Base-by-base conservation (phyloP, 2,797 vertebrate species). In the Sebastes goodei region DNA sequence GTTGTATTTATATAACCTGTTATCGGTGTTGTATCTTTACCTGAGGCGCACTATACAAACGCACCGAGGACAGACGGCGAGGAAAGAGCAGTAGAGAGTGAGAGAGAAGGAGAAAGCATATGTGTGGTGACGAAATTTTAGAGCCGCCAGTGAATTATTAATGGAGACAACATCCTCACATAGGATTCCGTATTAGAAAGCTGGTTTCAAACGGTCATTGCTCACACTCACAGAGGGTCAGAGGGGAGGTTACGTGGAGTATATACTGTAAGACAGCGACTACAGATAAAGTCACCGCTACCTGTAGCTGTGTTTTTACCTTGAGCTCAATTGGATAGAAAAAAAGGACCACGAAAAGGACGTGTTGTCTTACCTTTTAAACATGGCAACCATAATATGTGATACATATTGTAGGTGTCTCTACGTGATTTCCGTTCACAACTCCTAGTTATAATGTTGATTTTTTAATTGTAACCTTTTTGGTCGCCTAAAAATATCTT, bases 1-100 rank as follows among this genome's bases (percentile, higher is more conserved):
- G 8, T 27, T 59, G 20, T 62, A 63, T 84, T 78, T 81, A 64
- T 78, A 68, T 83, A 79, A 78, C 14, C 21, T 74, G 57, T 74
- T 65, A 62, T 71, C 76, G 61, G 56, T 63, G 56, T 38, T 74
- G 66, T n/a, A 56, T 64, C 72, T 56, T 27, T 62, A 70, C 72
- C 63, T 21, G 55, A 60, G 69, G 32, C 33, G 21, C 10, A 10
- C 17, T 20, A 42, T 27, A 15, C 9, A n/a, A 10, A 15, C 23
- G 14, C 27, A 25, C 8, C 7, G 55, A 33, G 29, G 57, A 62
- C 42, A 42, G 33, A 49, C 5, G 6, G 14, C n/a, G 25, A 42
- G 25, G 57, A 60, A 15, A 30, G 57, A 60, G 57, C 7, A 42
- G 25, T 27, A 30, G 27, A 30, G 57, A 60, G 57, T 17, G 38